Evolutionary conservation across 2,888 invertebrate genomes (phyloP), one percentile per base, ranked within the genome.

Genomic region (Trichogramma dendrolimi): DNA sequence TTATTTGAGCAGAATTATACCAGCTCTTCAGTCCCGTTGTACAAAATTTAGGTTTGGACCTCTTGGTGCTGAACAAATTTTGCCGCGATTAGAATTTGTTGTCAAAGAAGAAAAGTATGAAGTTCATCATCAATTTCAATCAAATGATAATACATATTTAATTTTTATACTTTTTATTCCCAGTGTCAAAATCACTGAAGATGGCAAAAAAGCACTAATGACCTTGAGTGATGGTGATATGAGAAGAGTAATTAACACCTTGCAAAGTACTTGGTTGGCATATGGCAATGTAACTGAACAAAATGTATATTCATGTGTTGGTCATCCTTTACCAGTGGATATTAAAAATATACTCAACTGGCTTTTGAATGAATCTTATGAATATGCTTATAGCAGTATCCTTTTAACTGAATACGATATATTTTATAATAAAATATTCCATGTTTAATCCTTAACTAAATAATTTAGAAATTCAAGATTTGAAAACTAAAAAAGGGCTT

Each of bases 1-100:
- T 81, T 99, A 99, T 81, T 81, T 99, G 70, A 93, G 95, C 71
- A 98, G 98, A 83, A 97, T 99, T 66, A 99, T 97, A 72, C 99
- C 99, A 11, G 98, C 99, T 4, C 83, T 99, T 59, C 99, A 99
- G 81, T 99, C 98, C 10, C 86, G 99, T 71, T 99, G 98, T 80
- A 99, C 97, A 0, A 85, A 96, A 62, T 98, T 98, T 77, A 85
- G 97, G 50, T 98, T 98, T 81, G 96, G 94, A 4, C 97, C 97
- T 4, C 82, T 98, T 4, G 85, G 87, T 3, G 83, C 88, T 1
- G 86, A 87, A 11, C 95, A 96, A 81, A 96, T 99, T 74, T 73
- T 94, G 58, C 97, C 97, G 0, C 83, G 98, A 42, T 82, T 99
- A 14, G 85, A 92, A 67, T 86, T 91, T 74, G 92, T 99, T 40